Base-by-base conservation (phyloP, 2,797 vertebrate genomes). In the Ispidina picta region DNA sequence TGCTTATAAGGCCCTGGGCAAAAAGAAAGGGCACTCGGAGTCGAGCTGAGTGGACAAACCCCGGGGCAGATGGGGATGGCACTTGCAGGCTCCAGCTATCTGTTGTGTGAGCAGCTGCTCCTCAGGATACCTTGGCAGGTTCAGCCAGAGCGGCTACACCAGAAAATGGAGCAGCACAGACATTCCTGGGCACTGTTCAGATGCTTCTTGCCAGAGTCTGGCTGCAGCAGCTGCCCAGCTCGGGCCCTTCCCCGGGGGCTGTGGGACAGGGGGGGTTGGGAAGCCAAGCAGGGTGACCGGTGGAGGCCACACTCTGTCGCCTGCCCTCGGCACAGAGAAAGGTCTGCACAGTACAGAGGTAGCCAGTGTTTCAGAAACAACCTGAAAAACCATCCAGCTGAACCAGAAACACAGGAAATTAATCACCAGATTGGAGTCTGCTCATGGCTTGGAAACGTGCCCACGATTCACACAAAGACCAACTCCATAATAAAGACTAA, bases 51-150 rank as follows among this genome's bases (percentile, higher is more conserved):
- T 28, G 66, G 59, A 44, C 22, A 13, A 0, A 29, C 49, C 59
- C 44, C 22, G 7, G 52, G n/a, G 54, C 43, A n/a, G 37, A 4
- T 14, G 4, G 71, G 1, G 48, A 14, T 14, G 2, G 0, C 0
- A 0, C 26, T 26, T 5, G 4, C 21, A 5, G 2, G 13, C 19
- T 6, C 7, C 17, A 28, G 51, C n/a, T 22, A 8, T 39, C 25
- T 25, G 10, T 41, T 35, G 12, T 25, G 8, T 0, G 10, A 39
- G 73, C 64, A 41, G 43, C 3, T 37, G 43, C 2, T 52, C 43
- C 26, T 37, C 19, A 17, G 37, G 65, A 68, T 29, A n/a, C 14
- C 16, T 46, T 15, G 51, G 43, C 49, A 39, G 56, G 49, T 25
- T 54, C 71, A 48, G 39, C 13, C 31, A 12, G 28, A 39, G 51